Percentiles rank a stretch among this genome's conserved stretches.
These are phyloP conservation scores for Rhopilema esculentum DNA, from an alignment of 30 jellyfish, hydroid and myxozoan genomes.

Conservation along the genomic window DNA sequence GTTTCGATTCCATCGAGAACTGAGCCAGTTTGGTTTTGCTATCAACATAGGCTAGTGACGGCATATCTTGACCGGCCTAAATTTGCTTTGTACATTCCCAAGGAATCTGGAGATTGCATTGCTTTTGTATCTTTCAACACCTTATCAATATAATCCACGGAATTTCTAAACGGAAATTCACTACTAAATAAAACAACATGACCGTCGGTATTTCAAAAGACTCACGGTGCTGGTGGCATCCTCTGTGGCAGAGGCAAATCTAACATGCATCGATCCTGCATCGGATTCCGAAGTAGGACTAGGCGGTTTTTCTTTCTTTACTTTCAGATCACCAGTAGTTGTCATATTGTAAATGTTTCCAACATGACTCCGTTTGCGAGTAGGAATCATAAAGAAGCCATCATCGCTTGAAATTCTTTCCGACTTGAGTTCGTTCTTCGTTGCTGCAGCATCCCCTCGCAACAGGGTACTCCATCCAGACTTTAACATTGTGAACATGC, in stretches of 20 bases:
- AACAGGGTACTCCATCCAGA: conserved; percentile 52
- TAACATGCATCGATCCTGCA: conserved; percentile 35
- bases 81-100: background rate
- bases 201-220: conserved; percentile 24
- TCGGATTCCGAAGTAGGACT: conserved; percentile 50
- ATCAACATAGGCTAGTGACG: background rate
- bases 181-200: conserved; percentile 5
- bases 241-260: conserved; percentile 23
- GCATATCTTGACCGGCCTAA: background rate
- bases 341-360: conserved; percentile 4
- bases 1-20: background rate
- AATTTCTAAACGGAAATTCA: background rate
- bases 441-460: conserved; percentile 57
- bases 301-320: conserved; percentile 30
- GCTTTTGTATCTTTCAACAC: background rate
- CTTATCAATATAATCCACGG: background rate
- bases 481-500: conserved; percentile 48
- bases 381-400: conserved; percentile 41
- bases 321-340: conserved; percentile 7
- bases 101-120: background rate
- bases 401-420: conserved; percentile 50
- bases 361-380: conserved; percentile 49
- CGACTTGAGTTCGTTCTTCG: background rate
- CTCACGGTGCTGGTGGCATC: conserved; percentile 38
- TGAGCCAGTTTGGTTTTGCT: background rate